phyloP scores from a whole-genome alignment of 2,113 vertebrate species.

The Thunnus maccoyii region DNA sequence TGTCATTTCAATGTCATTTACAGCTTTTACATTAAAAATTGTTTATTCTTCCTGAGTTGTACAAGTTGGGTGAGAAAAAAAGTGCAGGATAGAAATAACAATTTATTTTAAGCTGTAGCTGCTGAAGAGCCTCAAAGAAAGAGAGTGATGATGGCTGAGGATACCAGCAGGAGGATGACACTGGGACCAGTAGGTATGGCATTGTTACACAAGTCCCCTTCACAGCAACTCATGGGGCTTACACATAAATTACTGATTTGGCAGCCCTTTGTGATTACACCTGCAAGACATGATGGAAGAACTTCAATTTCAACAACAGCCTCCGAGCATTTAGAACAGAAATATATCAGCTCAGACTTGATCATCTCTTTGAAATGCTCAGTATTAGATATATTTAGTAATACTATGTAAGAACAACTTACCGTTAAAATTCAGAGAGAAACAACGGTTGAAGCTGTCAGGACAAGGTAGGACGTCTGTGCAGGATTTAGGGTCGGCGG shows the following conservation, averaged over 20 bases:
- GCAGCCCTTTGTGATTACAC: not conserved
- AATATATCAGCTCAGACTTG: not conserved
- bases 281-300: slow-evolving; percentile 22
- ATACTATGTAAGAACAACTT: not conserved
- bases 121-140: slow-evolving; percentile 42
- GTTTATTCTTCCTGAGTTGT: not conserved
- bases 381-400: not conserved
- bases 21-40: too few relatives aligned
- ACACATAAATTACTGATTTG: fast-evolving
- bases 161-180: slow-evolving; percentile 44
- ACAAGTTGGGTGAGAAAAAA: not conserved
- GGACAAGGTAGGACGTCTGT: not conserved
- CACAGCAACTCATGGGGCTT: slow-evolving; percentile 38
- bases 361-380: not conserved
- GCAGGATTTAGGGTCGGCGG: not conserved
- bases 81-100: not conserved
- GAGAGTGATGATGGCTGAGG: slow-evolving; percentile 40
- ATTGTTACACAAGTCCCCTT: slow-evolving; percentile 53
- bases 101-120: not conserved
- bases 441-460: not conserved
- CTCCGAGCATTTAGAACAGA: not conserved
- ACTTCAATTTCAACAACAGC: not conserved
- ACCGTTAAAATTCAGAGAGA: fast-evolving
- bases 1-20: too few relatives aligned
- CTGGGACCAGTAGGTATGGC: slow-evolving; percentile 23